Conservation (phyloP, 2,113 vertebrate genomes). For the Pyxicephalus adspersus region DNA sequence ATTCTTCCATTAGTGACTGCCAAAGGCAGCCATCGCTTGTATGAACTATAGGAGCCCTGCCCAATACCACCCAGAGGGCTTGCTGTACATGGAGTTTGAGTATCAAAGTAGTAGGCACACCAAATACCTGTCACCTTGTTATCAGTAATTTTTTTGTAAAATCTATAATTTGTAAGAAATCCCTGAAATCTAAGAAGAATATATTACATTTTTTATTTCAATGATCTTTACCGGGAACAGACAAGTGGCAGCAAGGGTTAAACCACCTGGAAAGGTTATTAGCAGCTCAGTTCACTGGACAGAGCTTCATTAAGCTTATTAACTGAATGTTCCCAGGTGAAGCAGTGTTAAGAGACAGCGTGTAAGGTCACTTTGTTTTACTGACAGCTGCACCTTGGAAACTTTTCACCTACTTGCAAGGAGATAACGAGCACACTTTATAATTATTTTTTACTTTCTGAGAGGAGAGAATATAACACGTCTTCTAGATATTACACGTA, state of each 20-base stretch:
- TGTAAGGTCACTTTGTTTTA: slow-evolving; percentile 42
- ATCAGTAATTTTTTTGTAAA: too few relatives aligned
- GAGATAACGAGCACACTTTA: slow-evolving; percentile 35
- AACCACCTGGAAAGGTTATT: slow-evolving; percentile 9
- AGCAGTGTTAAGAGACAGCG: slow-evolving; percentile 21
- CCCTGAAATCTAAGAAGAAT: too few relatives aligned
- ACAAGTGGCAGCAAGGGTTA: slow-evolving; percentile 9
- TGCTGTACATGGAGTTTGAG: too few relatives aligned
- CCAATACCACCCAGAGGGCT: too few relatives aligned
- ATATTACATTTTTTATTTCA: neutral
- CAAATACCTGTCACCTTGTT: too few relatives aligned
- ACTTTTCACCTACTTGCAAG: slow-evolving; percentile 29
- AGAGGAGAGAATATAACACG: slow-evolving; percentile 30
- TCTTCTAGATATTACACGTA: slow-evolving; percentile 27
- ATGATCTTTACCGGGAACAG: neutral
- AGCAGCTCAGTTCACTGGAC: slow-evolving; percentile 7
- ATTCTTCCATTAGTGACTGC: too few relatives aligned
- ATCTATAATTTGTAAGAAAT: too few relatives aligned
- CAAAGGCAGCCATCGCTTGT: too few relatives aligned
- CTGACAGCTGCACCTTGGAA: slow-evolving; percentile 32
- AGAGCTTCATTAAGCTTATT: slow-evolving; percentile 49
- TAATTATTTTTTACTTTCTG: slow-evolving; percentile 20
- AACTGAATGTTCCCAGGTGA: slow-evolving; percentile 29
- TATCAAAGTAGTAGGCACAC: too few relatives aligned
- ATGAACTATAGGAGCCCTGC: too few relatives aligned